Evolutionary conservation across 2,113 vertebrate species (phyloP), one percentile per base, ranked within the genome.

Genomic region (Brachyhypopomus occidentalis): DNA sequence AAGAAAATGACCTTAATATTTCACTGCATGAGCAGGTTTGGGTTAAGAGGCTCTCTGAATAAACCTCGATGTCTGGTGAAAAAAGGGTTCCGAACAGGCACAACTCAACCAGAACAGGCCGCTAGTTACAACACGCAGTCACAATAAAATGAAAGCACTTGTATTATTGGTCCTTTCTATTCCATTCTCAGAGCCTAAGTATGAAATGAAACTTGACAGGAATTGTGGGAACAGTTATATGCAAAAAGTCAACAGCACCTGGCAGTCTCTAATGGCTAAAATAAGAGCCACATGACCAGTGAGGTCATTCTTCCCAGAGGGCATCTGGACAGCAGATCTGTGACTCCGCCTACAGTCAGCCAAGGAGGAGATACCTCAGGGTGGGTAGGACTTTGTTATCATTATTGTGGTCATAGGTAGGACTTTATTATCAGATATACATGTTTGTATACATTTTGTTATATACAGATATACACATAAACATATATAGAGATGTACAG

Each of bases 61-160:
- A 82, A 69, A 62, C n/a, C 55, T 59, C 62, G 52, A 74, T 27
- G 36, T 60, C 14, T 36, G 36, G 27, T 69, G 4, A 11, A 9
- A 52, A 48, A 69, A 70, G 56, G 30, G 67, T 17, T 75, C 34
- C 63, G 4, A 55, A 71, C 25, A 55, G 75, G 30, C 30, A 78
- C 72, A 48, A 63, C 12, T 69, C 60, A 56, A 55, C 77, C 83
- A 83, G 82, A 60, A 88, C 84, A 34, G 79, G 56, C 60, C 78
- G 56, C 75, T 72, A 5, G 0, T 60, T 70, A 69, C 72, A 45
- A 80, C 75, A 56, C 71, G 52, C 60, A n/a, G 17, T 38, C 62
- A 30, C 30, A 56, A 48, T 16, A 38, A 69, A 66, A 9, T 8
- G 45, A 45, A 23, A 3, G 14, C 9, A 19, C 71, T 75, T 80